A percentile compares a stretch with the other conserved stretches of the same genome.
phyloP scores from a whole-genome alignment of 2,888 invertebrate species.

The Orthosia incerta region DNA sequence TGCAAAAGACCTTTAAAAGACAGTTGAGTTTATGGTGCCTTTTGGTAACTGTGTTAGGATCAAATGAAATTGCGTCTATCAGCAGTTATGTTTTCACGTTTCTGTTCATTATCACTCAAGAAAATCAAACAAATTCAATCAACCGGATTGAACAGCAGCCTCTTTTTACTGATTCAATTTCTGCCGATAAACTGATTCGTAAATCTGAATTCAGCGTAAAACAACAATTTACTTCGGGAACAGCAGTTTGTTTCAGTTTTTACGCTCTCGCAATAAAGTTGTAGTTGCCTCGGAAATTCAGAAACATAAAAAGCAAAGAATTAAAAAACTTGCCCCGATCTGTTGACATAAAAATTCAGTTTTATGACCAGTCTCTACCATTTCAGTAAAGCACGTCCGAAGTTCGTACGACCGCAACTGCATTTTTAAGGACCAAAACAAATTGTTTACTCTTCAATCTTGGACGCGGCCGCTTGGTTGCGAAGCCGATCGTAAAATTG shows the following conservation, averaged over 20 bases:
- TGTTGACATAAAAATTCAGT: constrained; percentile 81
- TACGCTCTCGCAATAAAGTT: constrained; percentile 60
- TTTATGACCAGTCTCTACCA: constrained; percentile 75
- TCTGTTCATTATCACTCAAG: constrained; percentile 46
- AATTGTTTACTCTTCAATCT: constrained; percentile 71
- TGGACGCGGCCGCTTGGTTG: constrained; percentile 47
- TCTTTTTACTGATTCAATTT: constrained; percentile 47
- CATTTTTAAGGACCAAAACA: constrained; percentile 72
- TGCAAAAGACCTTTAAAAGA: neutral
- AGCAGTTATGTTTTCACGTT: constrained; percentile 1
- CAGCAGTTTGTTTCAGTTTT: constrained; percentile 58
- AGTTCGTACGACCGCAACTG: constrained; percentile 66
- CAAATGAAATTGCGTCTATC: neutral
- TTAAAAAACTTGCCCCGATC: constrained; percentile 82
- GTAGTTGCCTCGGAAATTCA: constrained; percentile 64
- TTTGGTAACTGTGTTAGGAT: neutral
- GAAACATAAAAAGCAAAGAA: constrained; percentile 76
- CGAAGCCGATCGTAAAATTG: constrained; percentile 66
- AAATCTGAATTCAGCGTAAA: constrained; percentile 54
- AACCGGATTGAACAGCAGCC: constrained; percentile 27
- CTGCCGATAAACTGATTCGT: constrained; percentile 42
- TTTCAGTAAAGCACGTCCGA: constrained; percentile 56
- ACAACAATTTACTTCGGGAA: constrained; percentile 50
- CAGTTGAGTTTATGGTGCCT: neutral
- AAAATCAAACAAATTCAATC: constrained; percentile 41